A percentile compares a stretch with the other conserved stretches of the same genome.
These are phyloP conservation scores for Lamellibrachia columna DNA, from an alignment of 2,888 invertebrate genomes.

Conservation along the genomic window DNA sequence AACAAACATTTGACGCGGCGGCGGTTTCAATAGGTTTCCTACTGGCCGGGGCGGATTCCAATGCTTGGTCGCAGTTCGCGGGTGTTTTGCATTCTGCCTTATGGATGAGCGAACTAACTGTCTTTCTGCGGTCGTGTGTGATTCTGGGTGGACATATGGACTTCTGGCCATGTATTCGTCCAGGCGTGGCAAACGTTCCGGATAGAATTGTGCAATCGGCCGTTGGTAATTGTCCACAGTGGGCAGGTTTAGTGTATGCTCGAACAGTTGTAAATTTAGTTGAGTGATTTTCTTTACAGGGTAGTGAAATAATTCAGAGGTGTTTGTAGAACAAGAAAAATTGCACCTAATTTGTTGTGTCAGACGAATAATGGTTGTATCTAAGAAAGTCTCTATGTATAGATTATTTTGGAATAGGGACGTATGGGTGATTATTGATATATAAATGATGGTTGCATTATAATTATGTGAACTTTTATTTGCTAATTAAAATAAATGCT, in stretches of 20 bases:
- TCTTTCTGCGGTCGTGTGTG: background rate
- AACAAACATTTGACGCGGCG: slow-evolving; percentile 3
- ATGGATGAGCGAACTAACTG: background rate
- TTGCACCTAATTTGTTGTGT: too few species aligned
- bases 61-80: background rate
- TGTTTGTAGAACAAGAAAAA: background rate
- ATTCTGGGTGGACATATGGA: background rate
- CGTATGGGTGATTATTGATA: too few species aligned
- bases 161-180: background rate
- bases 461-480: too few species aligned
- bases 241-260: background rate
- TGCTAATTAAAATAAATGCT: too few species aligned
- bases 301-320: background rate
- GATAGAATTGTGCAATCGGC: slow-evolving; percentile 16
- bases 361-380: too few species aligned
- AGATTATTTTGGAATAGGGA: too few species aligned
- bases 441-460: too few species aligned
- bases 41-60: background rate
- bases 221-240: background rate
- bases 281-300: background rate
- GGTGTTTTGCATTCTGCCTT: background rate
- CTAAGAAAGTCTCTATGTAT: too few species aligned
- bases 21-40: background rate
- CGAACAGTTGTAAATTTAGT: background rate
- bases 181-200: background rate